Evolutionary conservation across 2,113 vertebrate species (phyloP), one percentile per base, ranked within the genome.

Genomic region (Chionodraco myersi): DNA sequence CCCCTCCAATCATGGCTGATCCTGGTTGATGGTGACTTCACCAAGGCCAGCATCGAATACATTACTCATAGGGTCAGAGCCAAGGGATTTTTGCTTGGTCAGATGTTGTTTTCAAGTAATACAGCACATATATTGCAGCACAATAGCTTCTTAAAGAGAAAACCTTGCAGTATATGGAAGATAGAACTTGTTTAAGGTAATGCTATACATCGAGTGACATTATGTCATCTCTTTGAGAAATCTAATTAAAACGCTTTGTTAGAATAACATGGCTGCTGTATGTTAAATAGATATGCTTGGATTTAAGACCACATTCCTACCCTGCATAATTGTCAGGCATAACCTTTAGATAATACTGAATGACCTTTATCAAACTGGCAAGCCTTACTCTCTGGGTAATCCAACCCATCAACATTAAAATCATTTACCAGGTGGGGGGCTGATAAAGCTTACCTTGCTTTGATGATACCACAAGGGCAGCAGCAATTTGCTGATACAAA

Each of bases 401-500:
- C 86, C 87, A 75, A 88, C 77, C 74, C 75, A 90, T 91, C 82
- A 89, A 87, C 80, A 82, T 84, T 87, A 79, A 88, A 90, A 88
- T 86, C 59, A 84, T 88, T 88, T 89, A 84, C 72, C 77, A 84
- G 77, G 89, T 83, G 78, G 75, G 68, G 69, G 68, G 69, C 72
- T 86, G 83, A 91, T 86, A 86, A 83, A 63, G 80, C 89, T 66
- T 82, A 82, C 80, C 75, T 80, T 49, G 66, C 86, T 91, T 86
- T 91, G 80, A 91, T 88, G 80, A 88, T 79, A 74, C 66, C 79
- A 86, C 84, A 80, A 84, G 82, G 84, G 86, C 79, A 75, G 81
- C 75, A 83, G 75, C 73, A 92, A 92, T 92, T 90, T 92, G 69
- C 81, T 86, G 86, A 94, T 90, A 91, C 53, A 73, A 84, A 92